Evolutionary conservation across 2,888 invertebrate species (phyloP).

Genomic region (Corbicula japonica): DNA sequence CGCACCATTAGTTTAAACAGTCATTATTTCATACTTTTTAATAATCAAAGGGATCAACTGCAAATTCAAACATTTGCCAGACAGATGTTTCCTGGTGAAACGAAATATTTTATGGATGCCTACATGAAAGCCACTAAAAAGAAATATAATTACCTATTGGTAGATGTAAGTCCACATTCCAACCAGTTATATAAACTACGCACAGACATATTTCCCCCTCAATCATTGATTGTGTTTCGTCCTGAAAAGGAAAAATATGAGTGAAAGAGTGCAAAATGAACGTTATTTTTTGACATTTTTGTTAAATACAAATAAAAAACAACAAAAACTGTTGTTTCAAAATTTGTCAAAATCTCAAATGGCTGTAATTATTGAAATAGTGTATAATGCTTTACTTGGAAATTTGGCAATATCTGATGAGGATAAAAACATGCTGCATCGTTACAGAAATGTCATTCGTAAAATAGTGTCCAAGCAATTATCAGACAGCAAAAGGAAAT

Average conservation of each 20-base stretch:
- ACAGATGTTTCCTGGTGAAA: conserved; percentile 60
- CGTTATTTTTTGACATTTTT: conserved; percentile 39
- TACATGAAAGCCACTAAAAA: conserved; percentile 45
- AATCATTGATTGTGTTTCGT: conserved; percentile 40
- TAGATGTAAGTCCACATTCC: conserved; percentile 48
- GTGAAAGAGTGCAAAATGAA: conserved; percentile 42
- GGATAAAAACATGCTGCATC: conserved; percentile 36
- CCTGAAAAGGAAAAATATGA: conserved; percentile 56
- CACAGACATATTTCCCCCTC: conserved; percentile 41
- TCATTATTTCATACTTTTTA: conserved; percentile 64
- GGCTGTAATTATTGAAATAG: conserved; percentile 42
- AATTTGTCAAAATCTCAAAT: conserved; percentile 36
- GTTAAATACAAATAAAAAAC: conserved; percentile 36
- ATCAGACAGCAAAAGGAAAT: conserved; percentile 24
- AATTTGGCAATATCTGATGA: conserved; percentile 19
- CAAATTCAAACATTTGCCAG: conserved; percentile 65
- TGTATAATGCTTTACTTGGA: conserved; percentile 41
- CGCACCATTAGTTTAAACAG: conserved; percentile 61
- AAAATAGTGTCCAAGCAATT: conserved; percentile 37
- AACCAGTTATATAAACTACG: conserved; percentile 41
- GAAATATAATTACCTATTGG: conserved; percentile 53
- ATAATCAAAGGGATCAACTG: conserved; percentile 48
- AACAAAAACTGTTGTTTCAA: conserved; percentile 41
- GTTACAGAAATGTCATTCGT: conserved; percentile 35
- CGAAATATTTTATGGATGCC: conserved; percentile 59